Conservation (phyloP, 2,888 invertebrate species). For the Kuschelorhynchus macadamiae region DNA sequence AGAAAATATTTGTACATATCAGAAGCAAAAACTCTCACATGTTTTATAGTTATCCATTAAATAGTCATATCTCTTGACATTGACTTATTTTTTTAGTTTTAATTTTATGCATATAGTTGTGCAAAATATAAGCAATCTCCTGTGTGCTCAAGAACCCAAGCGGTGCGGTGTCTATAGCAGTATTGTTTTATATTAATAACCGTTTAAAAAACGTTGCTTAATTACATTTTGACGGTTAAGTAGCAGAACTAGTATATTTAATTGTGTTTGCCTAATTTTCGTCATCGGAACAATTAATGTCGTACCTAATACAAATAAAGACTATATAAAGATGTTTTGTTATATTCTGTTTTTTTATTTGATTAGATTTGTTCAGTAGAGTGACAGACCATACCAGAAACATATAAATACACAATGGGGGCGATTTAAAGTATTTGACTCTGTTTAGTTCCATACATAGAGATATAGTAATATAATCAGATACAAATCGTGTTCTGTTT, state of each 20-base stretch:
- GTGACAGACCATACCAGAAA: too few species aligned
- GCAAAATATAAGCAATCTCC: constrained; percentile 44
- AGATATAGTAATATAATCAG: too few species aligned
- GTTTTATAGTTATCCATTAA: not conserved
- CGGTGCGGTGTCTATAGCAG: constrained; percentile 3
- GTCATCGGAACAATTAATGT: not conserved
- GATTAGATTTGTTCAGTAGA: too few species aligned
- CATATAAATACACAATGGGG: too few species aligned
- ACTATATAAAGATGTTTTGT: too few species aligned
- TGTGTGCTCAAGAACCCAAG: constrained; percentile 19
- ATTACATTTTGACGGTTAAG: constrained; percentile 16
- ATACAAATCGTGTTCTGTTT: too few species aligned
- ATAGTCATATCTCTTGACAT: constrained; percentile 20
- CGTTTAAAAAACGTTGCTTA: constrained; percentile 10
- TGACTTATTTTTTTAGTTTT: constrained; percentile 32
- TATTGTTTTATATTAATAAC: constrained; percentile 16
- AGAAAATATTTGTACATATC: not conserved
- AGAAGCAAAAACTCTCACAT: not conserved
- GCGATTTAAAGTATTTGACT: too few species aligned
- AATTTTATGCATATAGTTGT: constrained; percentile 33
- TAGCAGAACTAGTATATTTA: constrained; percentile 11
- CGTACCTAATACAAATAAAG: too few species aligned
- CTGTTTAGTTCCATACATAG: too few species aligned
- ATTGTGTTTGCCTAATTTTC: not conserved
- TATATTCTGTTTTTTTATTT: too few species aligned